phyloP scores from a whole-genome alignment of 1,140 invertebrate genomes.

The Cydia pomonella region DNA sequence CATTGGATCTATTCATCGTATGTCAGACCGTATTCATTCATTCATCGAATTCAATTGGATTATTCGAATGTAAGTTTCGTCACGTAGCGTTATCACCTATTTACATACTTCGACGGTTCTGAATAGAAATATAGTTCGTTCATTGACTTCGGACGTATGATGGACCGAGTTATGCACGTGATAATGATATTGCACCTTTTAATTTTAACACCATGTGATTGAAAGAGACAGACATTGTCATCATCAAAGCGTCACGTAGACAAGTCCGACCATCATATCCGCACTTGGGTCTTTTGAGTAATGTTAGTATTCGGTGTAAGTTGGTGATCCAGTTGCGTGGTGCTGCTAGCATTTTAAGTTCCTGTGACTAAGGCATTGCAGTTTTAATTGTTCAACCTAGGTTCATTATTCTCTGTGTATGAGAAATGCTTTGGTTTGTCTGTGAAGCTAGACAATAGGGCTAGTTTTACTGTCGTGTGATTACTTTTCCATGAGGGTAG shows the following conservation, averaged over 20 bases:
- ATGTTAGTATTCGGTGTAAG: conserved; percentile 9
- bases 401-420: too few relatives aligned
- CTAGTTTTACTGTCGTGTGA: too few relatives aligned
- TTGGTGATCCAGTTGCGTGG: background rate
- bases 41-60: conserved; percentile 27
- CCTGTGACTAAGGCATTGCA: background rate
- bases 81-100: conserved; percentile 27
- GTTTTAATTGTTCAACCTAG: background rate
- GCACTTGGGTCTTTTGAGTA: background rate
- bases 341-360: background rate
- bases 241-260: too few relatives aligned
- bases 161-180: too few relatives aligned
- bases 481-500: too few relatives aligned
- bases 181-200: too few relatives aligned
- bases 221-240: too few relatives aligned
- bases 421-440: too few relatives aligned
- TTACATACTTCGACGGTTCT: background rate
- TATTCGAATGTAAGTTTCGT: conserved; percentile 30
- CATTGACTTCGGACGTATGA: background rate
- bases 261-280: too few relatives aligned
- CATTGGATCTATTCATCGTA: conserved; percentile 9
- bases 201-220: too few relatives aligned
- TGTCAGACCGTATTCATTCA: conserved; percentile 1
- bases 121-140: conserved; percentile 29
- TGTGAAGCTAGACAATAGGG: too few relatives aligned